phyloP scores from a whole-genome alignment of 1,140 invertebrate genomes.

The Eulimnadia texana region DNA sequence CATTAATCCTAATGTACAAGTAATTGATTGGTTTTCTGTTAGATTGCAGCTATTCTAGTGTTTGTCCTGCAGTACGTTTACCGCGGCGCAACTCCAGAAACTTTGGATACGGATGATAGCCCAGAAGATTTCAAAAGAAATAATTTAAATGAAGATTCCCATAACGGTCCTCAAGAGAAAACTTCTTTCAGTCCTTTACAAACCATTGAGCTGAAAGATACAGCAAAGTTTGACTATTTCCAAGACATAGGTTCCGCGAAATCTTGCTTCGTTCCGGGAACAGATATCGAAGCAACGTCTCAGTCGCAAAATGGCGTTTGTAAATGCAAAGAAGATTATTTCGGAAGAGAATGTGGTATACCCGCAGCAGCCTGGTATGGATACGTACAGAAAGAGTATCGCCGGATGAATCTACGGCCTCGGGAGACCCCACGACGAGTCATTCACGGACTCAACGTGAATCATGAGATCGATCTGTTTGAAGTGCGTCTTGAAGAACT shows the following conservation, averaged over 20 bases:
- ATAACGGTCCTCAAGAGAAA: background rate
- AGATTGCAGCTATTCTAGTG: background rate
- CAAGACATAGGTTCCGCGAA: background rate
- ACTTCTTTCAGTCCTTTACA: background rate
- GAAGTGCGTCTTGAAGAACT: slow-evolving; percentile 42
- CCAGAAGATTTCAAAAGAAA: background rate
- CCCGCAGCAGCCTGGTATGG: slow-evolving; percentile 19
- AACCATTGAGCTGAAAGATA: background rate
- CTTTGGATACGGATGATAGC: background rate
- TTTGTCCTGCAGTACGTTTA: background rate
- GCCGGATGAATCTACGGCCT: slow-evolving; percentile 12
- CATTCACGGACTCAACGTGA: slow-evolving; percentile 21
- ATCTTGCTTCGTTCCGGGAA: background rate
- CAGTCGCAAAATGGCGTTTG: too few relatives aligned
- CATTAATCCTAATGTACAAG: too few relatives aligned
- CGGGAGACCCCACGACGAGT: slow-evolving; percentile 19
- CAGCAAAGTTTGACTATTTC: background rate
- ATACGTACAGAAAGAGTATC: slow-evolving; percentile 6
- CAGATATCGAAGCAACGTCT: background rate
- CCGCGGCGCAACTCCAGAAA: background rate
- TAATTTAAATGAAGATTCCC: background rate
- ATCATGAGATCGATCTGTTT: slow-evolving; percentile 23
- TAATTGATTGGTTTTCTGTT: background rate
- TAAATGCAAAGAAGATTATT: slow-evolving; percentile 16
- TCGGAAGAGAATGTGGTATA: slow-evolving; percentile 22